Base-by-base conservation (phyloP, 2,797 vertebrate genomes). In the Emys orbicularis region DNA sequence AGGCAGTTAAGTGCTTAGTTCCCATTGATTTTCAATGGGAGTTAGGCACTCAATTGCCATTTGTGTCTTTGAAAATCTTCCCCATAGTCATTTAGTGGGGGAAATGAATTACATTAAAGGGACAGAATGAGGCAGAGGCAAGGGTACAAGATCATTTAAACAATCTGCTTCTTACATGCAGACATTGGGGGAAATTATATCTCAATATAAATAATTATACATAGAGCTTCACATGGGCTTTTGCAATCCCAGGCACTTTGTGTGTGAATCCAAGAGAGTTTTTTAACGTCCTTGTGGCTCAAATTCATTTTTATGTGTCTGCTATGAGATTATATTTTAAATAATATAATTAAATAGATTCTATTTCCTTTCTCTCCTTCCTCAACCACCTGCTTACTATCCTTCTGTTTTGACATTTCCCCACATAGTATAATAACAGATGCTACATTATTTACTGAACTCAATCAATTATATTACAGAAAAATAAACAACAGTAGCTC, bases 401-500 rank as follows among this genome's bases (percentile, higher is more conserved):
- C 96, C 97, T 95, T 94, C 98, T 99, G 98, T 99, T 99, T 98
- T 99, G 99, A 99, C 99, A 99, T 99, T 99, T 98, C 97, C 98
- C 98, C 98, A 97, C 98, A 99, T 98, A 99, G 98, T 99, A 98
- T 99, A 99, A 99, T 98, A 99, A 99, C 99, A 99, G 98, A 99
- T 98, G 98, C 98, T 98, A 98, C 98, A 99, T 99, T 99, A 99
- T 99, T 99, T 99, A 99, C 99, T 99, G 98, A 99, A 98, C 98
- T 98, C 98, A 99, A 99, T 99, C 99, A 99, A 99, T 99, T 99
- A 99, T 99, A 99, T 98, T 98, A 98, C 97, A 99, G 99, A 99
- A 99, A 98, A 99, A 99, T 99, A 99, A 99, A 99, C 99, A 99
- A 99, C 98, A 99, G 99, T 99, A 99, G 99, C 99, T 99, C 99